These are phyloP conservation scores for Pan troglodytes DNA, from an alignment of 2,113 vertebrate species.

Conservation along the genomic window NHGRI_mPanTro3-v2.1_pri NC_086015.1:194874501-194875000, in stretches of 20 bases:
- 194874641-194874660: background rate
- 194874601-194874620: background rate
- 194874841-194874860: background rate
- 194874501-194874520: background rate
- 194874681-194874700: background rate
- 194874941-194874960: background rate
- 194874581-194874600: background rate
- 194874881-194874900: background rate
- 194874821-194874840: background rate
- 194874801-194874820: background rate
- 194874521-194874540: background rate
- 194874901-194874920: background rate
- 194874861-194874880: background rate
- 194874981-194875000: background rate
- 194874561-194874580: background rate
- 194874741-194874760: background rate
- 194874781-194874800: background rate
- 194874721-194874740: background rate
- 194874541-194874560: background rate
- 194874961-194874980: background rate
- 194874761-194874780: background rate
- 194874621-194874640: background rate
- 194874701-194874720: background rate
- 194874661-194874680: background rate
- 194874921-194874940: background rate